Evolutionary conservation across 2,797 vertebrate species (phyloP), one percentile per base, ranked within the genome.

Genomic region (Falco cherrug): DNA sequence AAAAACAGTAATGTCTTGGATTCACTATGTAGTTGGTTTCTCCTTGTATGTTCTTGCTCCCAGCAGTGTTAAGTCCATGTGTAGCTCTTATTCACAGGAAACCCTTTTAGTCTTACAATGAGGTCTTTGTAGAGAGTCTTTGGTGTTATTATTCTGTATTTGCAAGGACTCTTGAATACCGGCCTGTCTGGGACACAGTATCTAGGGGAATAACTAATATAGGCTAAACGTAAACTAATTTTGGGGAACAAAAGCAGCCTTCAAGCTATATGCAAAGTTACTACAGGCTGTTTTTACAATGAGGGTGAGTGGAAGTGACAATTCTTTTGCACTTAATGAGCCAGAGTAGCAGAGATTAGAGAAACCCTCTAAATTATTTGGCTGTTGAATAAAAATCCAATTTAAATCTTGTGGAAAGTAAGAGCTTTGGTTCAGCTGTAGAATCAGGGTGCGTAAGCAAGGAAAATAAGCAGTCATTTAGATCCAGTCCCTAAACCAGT

Each of bases 11-110:
- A 93, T 89, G 79, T 89, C 95, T 93, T 94, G 92, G 91, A 87
- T 96, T 85, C 82, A 61, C 89, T 93, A 5, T 91, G 82, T 68
- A 92, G 95, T 84, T 75, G 93, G 65, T 93, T 96, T 96, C 95
- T 96, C 92, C 96, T 96, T 97, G 94, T 89, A 96, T 84, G 94
- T 94, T 96, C 95, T 97, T 96, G 94, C 94, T 96, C 96, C 92
- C 95, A 97, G 95, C 94, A 89, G 96, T 81, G 92, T 95, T 96
- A 95, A 96, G 89, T 97, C 96, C 91, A 93, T 95, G 93, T 89
- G 90, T 97, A 96, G 87, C 84, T 92, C 93, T 96, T 80, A 97
- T 96, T 97, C 95, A 95, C 92, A 93, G 93, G 92, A 97, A 96
- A 96, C 95, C 92, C 96, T 95, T 97, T 97, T 96, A 95, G 96